These are phyloP conservation scores for Entosphenus tridentatus DNA, from an alignment of 2,113 vertebrate species.

Conservation along the genomic window DNA sequence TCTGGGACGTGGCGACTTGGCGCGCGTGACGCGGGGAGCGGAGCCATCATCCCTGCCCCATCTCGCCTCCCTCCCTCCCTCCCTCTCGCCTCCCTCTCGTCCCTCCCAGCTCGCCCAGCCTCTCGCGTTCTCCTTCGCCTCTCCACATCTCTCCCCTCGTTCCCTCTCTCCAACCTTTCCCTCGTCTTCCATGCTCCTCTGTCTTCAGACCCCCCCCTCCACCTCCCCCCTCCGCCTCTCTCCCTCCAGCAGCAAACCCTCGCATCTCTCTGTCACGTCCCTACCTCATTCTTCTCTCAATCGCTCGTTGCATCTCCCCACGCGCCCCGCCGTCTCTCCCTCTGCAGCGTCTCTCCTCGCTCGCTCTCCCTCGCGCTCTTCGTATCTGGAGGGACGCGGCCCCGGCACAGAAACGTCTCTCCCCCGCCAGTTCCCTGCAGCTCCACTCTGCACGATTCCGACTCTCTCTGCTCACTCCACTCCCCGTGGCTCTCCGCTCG, in stretches of 20 bases:
- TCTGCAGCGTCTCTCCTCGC: background rate
- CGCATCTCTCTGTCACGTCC: background rate
- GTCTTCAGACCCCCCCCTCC: background rate
- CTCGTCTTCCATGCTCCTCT: background rate
- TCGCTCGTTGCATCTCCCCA: background rate
- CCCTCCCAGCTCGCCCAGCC: background rate
- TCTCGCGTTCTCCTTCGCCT: background rate
- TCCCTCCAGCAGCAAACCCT: background rate
- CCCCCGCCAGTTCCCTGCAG: no score
- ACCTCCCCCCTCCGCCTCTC: background rate
- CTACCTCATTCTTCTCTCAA: background rate
- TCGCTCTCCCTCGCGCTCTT: background rate
- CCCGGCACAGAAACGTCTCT: conserved; percentile 1
- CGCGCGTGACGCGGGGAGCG: background rate
- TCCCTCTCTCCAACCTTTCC: background rate
- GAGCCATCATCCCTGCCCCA: background rate
- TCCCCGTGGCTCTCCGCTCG: no score
- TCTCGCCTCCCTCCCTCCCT: background rate
- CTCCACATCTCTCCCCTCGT: background rate
- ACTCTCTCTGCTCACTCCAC: no score
- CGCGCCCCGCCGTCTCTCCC: background rate
- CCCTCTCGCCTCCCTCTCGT: background rate
- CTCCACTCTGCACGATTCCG: no score
- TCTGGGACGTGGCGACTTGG: background rate
- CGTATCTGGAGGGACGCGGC: background rate